A percentile compares a stretch with the other conserved stretches of the same genome.
phyloP scores from a whole-genome alignment of 2,797 vertebrate species.

The Lophius americanus region DNA sequence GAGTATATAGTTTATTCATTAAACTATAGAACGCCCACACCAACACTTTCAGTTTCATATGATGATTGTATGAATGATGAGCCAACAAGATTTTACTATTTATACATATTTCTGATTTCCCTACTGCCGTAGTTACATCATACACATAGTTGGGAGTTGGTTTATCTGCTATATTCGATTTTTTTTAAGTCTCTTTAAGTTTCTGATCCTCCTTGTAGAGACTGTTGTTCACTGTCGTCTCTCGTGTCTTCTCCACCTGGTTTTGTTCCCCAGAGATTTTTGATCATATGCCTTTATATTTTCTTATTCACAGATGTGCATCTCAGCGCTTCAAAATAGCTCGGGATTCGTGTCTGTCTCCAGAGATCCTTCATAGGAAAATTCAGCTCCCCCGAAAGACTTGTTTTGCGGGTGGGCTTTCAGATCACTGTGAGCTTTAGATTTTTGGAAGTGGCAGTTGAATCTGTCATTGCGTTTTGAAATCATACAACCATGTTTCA shows the following conservation, averaged over 20 bases:
- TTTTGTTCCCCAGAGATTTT: conserved; percentile 63
- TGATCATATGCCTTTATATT: conserved; percentile 61
- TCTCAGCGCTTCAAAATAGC: conserved; percentile 58
- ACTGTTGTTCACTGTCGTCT: conserved; percentile 31
- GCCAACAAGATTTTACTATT: too few relatives aligned
- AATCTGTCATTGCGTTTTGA: conserved; percentile 66
- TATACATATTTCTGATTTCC: not conserved
- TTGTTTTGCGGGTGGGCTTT: conserved; percentile 69
- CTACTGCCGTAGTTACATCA: conserved; percentile 5
- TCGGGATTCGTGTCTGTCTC: conserved; percentile 62
- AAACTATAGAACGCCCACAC: too few relatives aligned
- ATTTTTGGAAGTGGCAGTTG: conserved; percentile 67
- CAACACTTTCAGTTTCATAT: too few relatives aligned
- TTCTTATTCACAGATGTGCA: conserved; percentile 67
- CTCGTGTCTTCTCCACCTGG: conserved; percentile 53
- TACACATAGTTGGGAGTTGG: conserved; percentile 16
- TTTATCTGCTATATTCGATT: conserved; percentile 11
- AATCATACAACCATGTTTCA: conserved; percentile 54
- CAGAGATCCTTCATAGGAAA: conserved; percentile 65
- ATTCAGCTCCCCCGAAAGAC: conserved; percentile 65
- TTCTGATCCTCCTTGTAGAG: conserved; percentile 35
- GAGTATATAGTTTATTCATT: too few relatives aligned
- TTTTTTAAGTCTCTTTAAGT: conserved; percentile 26
- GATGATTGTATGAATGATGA: too few relatives aligned
- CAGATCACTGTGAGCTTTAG: conserved; percentile 58